Conservation (phyloP, 2,888 invertebrate species). For the Anagyrus pseudococci region DNA sequence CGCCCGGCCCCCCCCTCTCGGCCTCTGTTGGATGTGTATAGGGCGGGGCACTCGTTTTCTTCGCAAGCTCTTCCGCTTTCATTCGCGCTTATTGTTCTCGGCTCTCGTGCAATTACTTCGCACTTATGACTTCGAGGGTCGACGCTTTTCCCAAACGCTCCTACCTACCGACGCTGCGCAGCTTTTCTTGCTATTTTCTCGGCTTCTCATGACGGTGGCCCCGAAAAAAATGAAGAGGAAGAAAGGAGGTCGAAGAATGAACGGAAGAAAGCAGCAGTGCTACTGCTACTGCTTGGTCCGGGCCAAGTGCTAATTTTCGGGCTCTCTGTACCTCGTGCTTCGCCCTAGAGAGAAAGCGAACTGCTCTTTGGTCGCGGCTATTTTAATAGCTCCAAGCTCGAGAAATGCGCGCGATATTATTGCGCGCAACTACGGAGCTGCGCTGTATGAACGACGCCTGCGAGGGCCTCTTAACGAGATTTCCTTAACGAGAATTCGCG, state of each 20-base stretch:
- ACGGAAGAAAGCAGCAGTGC: neutral
- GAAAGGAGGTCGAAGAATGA: neutral
- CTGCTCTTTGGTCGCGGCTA: neutral
- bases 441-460: neutral
- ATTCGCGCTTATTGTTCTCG: conserved; percentile 29
- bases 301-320: conserved; percentile 26
- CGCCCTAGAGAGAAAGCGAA: neutral
- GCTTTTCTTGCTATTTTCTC: neutral
- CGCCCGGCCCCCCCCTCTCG: neutral
- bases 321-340: neutral
- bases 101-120: conserved; percentile 43
- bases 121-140: conserved; percentile 41
- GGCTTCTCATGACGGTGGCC: neutral
- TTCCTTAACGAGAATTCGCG: neutral
- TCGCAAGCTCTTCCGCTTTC: conserved; percentile 31
- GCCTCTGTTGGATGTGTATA: neutral
- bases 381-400: conserved; percentile 16
- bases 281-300: neutral
- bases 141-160: neutral
- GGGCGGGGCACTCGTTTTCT: conserved; percentile 19
- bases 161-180: neutral
- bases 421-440: neutral
- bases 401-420: neutral
- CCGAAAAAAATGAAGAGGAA: neutral
- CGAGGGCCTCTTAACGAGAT: neutral